Conservation (phyloP, 2,888 invertebrate species). For the Ennomos erosarius region DNA sequence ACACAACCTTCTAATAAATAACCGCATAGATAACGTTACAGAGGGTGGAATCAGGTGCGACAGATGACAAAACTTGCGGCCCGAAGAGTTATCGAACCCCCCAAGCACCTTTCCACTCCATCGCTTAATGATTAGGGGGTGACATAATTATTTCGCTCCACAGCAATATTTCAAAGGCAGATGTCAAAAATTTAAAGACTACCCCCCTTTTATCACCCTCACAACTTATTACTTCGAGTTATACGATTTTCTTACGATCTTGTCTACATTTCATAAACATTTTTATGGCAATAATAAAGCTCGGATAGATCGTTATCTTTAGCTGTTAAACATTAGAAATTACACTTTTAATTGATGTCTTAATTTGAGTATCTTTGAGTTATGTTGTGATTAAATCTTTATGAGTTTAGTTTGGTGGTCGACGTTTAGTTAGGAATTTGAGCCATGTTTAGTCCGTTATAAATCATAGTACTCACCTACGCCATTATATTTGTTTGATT, state of each 20-base stretch:
- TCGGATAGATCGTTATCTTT: constrained; percentile 32
- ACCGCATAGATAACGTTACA: constrained; percentile 41
- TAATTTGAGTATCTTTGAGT: constrained; percentile 28
- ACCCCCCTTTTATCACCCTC: constrained; percentile 53
- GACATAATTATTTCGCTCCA: constrained; percentile 68
- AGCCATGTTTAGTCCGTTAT: no score
- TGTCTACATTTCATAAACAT: constrained; percentile 53
- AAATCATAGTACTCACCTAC: no score
- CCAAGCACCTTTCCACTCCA: constrained; percentile 56
- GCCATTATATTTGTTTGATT: no score
- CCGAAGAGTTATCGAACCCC: constrained; percentile 50
- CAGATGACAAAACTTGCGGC: constrained; percentile 35
- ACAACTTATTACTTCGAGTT: constrained; percentile 29
- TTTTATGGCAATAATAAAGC: constrained; percentile 58
- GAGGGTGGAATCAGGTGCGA: constrained; percentile 48
- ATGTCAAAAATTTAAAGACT: constrained; percentile 59
- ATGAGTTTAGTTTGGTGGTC: constrained; percentile 8
- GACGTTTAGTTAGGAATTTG: no score
- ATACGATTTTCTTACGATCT: constrained; percentile 53
- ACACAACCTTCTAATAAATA: constrained; percentile 27
- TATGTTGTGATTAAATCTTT: constrained; percentile 22
- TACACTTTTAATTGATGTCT: constrained; percentile 35
- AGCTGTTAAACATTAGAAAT: constrained; percentile 32
- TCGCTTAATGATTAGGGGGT: constrained; percentile 59
- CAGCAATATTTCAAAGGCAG: constrained; percentile 63